Evolutionary conservation across 2,888 invertebrate species (phyloP), one percentile per base, ranked within the genome.

Genomic region (Phyllotreta striolata): DNA sequence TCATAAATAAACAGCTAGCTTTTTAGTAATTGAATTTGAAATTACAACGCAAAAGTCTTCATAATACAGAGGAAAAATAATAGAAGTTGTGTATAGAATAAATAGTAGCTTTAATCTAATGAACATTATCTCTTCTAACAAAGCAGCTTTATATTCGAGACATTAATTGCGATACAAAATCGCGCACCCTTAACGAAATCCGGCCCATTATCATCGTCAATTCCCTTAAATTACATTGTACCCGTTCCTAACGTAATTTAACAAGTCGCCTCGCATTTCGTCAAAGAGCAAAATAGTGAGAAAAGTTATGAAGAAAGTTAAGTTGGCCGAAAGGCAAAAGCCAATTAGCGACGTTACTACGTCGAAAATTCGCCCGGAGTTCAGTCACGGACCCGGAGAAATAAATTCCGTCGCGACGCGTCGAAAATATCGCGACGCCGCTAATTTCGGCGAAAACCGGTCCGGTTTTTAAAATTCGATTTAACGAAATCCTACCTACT

Each of bases 281-380:
- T 49, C 49, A 49, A 49, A 49, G 49, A 35, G 49, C 37, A 49
- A 49, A 49, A 49, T 49, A 49, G 49, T 49, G 37, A 47, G 10
- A 10, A 49, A 49, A 49, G 35, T 49, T 49, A 49, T 49, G 49
- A 49, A 49, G 49, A 49, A 49, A 49, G 49, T 49, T 49, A 49
- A 49, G 49, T 49, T 49, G 37, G 49, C 35, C 37, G 35, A 8
- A 24, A 49, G 49, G 49, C 49, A 35, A 10, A 49, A 49, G 49
- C 49, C 49, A 49, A 49, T 49, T 49, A 49, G 49, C 10, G 35
- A 6, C 49, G 10, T 49, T 49, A 10, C 49, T 47, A 35, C 6
- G 9, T 49, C 35, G 35, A 35, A 49, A 49, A 49, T 49, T 49
- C 35, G 10, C 34, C n/a, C 37, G 12, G 34, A 49, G 37, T 49